Conservation (phyloP, 2,113 vertebrate genomes). For the Urocynchramus pylzowi region DNA sequence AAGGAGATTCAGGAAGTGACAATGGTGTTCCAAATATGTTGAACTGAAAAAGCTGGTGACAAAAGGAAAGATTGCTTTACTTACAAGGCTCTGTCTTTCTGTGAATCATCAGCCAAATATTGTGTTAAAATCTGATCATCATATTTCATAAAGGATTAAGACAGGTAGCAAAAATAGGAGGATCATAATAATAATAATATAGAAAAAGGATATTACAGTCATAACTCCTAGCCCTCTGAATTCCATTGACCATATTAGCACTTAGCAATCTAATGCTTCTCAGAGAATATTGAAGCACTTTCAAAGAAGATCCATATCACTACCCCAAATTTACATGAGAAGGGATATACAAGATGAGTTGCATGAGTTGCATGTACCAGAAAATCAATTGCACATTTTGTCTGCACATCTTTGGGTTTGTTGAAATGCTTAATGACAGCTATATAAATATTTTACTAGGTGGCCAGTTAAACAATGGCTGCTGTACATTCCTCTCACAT, state of each 20-base stretch:
- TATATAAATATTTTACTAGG: background rate
- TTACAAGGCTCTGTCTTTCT: background rate
- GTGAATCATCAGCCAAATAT: background rate
- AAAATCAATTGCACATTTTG: background rate
- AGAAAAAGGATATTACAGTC: background rate
- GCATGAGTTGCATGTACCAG: background rate
- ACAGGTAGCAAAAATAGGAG: background rate
- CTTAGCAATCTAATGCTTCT: background rate
- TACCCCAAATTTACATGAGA: background rate
- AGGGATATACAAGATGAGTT: background rate
- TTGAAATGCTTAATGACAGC: background rate
- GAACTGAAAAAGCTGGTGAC: background rate
- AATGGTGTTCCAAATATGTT: background rate
- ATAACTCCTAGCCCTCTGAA: background rate
- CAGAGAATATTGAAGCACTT: background rate
- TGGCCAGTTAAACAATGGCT: background rate
- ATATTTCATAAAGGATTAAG: background rate
- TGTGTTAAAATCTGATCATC: background rate
- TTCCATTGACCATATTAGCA: background rate
- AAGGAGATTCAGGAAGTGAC: background rate
- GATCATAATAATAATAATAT: background rate
- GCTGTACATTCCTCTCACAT: background rate
- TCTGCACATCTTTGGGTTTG: background rate
- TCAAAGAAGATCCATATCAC: background rate
- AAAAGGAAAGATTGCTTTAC: background rate